A percentile compares a stretch with the other conserved stretches of the same genome.
Conservation (phyloP, 2,113 vertebrate species). For the Zosterops borbonicus region DNA sequence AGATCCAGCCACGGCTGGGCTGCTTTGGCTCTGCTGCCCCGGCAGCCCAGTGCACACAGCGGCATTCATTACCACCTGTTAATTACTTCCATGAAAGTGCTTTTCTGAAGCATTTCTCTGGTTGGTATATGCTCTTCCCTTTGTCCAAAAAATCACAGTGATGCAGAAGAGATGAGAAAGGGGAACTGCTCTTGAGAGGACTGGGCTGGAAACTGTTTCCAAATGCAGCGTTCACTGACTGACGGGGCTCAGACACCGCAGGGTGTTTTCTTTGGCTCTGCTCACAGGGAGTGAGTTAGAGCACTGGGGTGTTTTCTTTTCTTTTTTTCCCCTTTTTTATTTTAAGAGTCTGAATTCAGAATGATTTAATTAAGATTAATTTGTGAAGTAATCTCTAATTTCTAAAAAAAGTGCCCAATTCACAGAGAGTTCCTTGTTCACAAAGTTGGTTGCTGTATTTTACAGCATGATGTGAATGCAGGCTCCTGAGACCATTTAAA, state of each 20-base stretch:
- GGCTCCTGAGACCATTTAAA: background rate
- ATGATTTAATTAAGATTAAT: constrained; percentile 50
- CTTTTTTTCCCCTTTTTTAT: background rate
- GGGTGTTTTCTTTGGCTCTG: constrained; percentile 39
- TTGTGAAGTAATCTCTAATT: constrained; percentile 24
- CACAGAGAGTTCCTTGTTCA: constrained; percentile 40
- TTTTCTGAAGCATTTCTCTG: background rate
- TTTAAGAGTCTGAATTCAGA: background rate
- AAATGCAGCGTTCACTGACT: background rate
- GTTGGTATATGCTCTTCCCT: background rate
- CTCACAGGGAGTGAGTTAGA: background rate
- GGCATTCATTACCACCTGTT: rapidly evolving
- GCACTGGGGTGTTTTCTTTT: background rate
- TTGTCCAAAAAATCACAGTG: rapidly evolving
- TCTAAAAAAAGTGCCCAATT: background rate
- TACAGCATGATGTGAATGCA: rapidly evolving
- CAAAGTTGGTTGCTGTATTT: background rate
- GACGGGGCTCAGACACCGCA: background rate
- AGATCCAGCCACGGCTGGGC: rapidly evolving
- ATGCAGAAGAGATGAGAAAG: background rate
- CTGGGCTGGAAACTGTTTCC: background rate
- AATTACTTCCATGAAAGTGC: background rate
- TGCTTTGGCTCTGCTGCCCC: background rate
- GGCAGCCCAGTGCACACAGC: background rate
- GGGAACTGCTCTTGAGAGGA: background rate